Conservation (phyloP, 2,113 vertebrate species). For the Pampusana beccarii region DNA sequence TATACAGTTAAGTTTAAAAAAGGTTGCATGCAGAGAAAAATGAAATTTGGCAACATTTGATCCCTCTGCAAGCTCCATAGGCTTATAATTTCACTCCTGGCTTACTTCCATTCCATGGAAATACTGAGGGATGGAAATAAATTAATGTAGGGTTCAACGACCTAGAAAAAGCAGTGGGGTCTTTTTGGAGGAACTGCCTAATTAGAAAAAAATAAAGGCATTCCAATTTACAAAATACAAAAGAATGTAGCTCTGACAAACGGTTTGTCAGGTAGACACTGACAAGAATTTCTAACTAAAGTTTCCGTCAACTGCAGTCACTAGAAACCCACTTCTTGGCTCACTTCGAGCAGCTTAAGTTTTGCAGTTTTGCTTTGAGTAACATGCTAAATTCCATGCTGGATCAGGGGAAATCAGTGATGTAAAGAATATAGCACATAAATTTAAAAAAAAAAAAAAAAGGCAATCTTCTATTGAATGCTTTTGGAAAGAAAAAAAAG, state of each 20-base stretch:
- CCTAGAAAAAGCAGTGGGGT: background rate
- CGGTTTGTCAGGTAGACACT: background rate
- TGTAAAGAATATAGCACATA: background rate
- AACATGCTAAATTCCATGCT: background rate
- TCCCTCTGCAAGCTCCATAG: background rate
- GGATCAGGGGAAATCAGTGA: background rate
- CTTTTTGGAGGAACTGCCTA: background rate
- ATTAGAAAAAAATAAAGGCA: background rate
- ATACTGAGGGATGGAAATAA: constrained; percentile 35
- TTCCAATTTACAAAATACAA: background rate
- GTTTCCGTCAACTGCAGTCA: background rate
- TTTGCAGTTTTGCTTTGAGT: background rate
- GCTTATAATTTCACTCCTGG: constrained; percentile 11
- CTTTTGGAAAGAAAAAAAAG: background rate
- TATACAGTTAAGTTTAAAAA: background rate
- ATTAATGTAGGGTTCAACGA: background rate
- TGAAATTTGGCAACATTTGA: background rate
- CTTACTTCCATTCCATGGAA: background rate
- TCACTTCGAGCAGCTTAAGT: background rate
- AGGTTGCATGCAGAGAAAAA: background rate
- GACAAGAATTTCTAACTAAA: background rate
- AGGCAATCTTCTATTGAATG: background rate
- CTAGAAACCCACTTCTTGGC: background rate
- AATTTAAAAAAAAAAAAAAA: background rate
- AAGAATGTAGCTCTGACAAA: background rate